Evolutionary conservation across 2,797 vertebrate species (phyloP).

Genomic region (Chiloscyllium punctatum): DNA sequence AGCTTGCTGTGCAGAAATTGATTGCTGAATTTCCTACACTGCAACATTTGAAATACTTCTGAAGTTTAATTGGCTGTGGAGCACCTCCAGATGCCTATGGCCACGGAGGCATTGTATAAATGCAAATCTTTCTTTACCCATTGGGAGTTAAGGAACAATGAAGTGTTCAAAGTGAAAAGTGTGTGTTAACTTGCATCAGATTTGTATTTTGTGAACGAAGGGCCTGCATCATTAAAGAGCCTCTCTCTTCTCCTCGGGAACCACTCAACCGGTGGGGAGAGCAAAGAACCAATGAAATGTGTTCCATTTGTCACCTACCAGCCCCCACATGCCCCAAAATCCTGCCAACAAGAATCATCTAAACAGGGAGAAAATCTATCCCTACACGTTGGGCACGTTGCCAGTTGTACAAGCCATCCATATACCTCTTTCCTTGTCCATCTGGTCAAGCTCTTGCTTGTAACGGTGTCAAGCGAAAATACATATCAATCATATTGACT

Average conservation of each 20-base stretch:
- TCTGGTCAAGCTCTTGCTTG: neutral
- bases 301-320: neutral
- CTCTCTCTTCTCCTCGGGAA: neutral
- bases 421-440: neutral
- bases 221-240: neutral
- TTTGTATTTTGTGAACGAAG: neutral
- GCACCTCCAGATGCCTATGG: neutral
- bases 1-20: neutral
- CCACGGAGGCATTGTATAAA: neutral
- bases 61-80: neutral
- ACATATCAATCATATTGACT: neutral
- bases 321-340: neutral
- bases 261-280: neutral
- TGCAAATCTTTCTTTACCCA: neutral
- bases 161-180: neutral
- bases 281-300: neutral
- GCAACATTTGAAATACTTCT: neutral
- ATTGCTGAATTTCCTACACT: neutral
- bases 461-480: too few relatives aligned
- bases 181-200: neutral
- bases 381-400: neutral
- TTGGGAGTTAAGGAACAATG: neutral
- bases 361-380: neutral
- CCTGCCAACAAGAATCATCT: neutral
- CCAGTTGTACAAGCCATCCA: neutral